Conservation (phyloP, 2,888 invertebrate genomes). For the Lampropteryx suffumata region DNA sequence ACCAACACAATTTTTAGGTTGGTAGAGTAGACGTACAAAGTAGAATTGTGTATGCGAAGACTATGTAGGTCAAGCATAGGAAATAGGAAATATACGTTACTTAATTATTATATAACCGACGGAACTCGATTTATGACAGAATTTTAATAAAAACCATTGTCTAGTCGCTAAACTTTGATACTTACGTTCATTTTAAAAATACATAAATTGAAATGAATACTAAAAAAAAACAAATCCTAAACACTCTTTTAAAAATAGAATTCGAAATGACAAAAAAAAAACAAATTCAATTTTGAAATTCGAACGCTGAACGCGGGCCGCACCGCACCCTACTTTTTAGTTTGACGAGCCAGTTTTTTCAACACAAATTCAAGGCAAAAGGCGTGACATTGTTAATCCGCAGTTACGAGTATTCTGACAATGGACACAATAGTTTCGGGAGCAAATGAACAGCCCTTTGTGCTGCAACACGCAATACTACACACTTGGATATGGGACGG, state of each 20-base stretch:
- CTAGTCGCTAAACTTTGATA: no score
- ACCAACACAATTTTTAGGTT: no score
- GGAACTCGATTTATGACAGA: no score
- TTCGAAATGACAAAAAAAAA: not conserved
- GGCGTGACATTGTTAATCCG: slow-evolving; percentile 71
- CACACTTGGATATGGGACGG: slow-evolving; percentile 34
- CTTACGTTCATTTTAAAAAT: no score
- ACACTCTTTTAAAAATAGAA: not conserved
- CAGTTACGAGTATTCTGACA: slow-evolving; percentile 62
- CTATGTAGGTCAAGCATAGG: no score
- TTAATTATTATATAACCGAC: no score
- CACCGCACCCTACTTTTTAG: not conserved
- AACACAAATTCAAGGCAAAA: slow-evolving; percentile 39
- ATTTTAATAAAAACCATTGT: no score
- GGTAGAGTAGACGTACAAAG: no score
- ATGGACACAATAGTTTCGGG: slow-evolving; percentile 39
- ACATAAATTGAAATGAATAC: no score
- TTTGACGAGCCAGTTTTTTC: slow-evolving; percentile 24
- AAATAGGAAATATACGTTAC: no score
- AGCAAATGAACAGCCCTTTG: slow-evolving; percentile 42
- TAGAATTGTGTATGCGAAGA: no score
- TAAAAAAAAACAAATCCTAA: no score
- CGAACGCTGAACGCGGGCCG: not conserved
- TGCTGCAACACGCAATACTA: slow-evolving; percentile 53
- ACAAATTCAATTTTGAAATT: not conserved